Base-by-base conservation (phyloP, 2,797 vertebrate species). In the Aldrovandia affinis region DNA sequence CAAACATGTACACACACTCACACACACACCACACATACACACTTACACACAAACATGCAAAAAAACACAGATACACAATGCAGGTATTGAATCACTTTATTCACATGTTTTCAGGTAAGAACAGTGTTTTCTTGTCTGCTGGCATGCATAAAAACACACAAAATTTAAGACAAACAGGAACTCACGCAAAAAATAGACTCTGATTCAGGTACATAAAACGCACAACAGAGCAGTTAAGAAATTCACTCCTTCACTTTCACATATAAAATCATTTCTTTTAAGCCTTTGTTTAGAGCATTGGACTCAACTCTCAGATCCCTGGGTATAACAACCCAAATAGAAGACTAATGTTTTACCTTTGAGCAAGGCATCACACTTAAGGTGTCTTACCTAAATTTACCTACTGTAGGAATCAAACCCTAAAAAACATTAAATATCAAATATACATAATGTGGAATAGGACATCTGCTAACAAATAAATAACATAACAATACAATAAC, bases 1-100 rank as follows among this genome's bases (percentile, higher is more conserved):
- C 95, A 95, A 81, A 95, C 91, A 61, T 95, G 95, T 90, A 96
- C 95, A 15, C 95, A 95, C 81, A 96, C 94, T 86, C 95, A 95
- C 55, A 95, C 95, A 85, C 96, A 96, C 85, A 96, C n/a, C 95
- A 39, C 95, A 39, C 84, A 96, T 95, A 82, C 96, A 95, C 87
- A n/a, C n/a, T n/a, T n/a, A n/a, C n/a, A n/a, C n/a, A n/a, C n/a
- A n/a, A n/a, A n/a, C n/a, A n/a, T n/a, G n/a, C n/a, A n/a, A n/a
- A n/a, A 91, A 91, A 82, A 78, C 59, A 47, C n/a, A 63, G n/a
- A 50, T 14, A 63, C 22, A 59, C 57, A 59, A 22, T 25, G 5
- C 57, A 20, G 5, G 5, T 5, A 59, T 25, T 20, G 1, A 7
- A 4, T 59, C 89, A 28, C 86, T 95, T 94, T 93, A 93, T 91